Base-by-base conservation (phyloP, 2,888 invertebrate species). In the Trissonchulus sp. region DNA sequence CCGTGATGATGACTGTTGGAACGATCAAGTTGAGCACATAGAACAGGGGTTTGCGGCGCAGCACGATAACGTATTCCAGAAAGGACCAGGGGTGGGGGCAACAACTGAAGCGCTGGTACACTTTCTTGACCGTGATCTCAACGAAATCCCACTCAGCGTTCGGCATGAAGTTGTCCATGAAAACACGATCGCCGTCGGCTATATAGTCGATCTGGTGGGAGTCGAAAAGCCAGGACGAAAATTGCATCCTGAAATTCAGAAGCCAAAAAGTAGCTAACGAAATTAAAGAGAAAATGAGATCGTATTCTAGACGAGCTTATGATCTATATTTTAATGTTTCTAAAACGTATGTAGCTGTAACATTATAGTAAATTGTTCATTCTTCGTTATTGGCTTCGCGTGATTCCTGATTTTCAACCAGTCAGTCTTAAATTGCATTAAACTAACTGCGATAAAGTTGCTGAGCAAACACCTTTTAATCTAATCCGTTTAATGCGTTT, bases 31-130 rank as follows among this genome's bases (percentile, higher is more conserved):
- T 74, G 73, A 35, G 30, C 63, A 83, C 75, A 76, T 84, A 83
- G 78, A 83, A 83, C 2, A 83, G 77, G 15, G 83, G 84, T 75
- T 83, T 84, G 33, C 83, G 65, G 38, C 80, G 65, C 62, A 83
- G 76, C 76, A 78, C 80, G 62, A 84, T 78, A 60, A 81, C 81
- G 77, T 83, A 73, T 68, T 80, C 78, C 34, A 83, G 79, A 28
- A 83, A 79, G 30, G 84, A 82, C 79, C 82, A 84, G 76, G 82
- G 82, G 77, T 82, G 80, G 30, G 82, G 82, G 62, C 83, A 83
- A 74, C 83, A 83, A 23, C 78, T 76, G 78, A 84, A 84, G 72
- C 82, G n/a, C 31, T 33, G 8, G 28, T 35, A 28, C 31, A 38
- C 30, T 3, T 76, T 38, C 2, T 18, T 30, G 31, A 76, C 60